Evolutionary conservation across 2,888 invertebrate genomes (phyloP).

Genomic region (Sphecodes monilicornis): DNA sequence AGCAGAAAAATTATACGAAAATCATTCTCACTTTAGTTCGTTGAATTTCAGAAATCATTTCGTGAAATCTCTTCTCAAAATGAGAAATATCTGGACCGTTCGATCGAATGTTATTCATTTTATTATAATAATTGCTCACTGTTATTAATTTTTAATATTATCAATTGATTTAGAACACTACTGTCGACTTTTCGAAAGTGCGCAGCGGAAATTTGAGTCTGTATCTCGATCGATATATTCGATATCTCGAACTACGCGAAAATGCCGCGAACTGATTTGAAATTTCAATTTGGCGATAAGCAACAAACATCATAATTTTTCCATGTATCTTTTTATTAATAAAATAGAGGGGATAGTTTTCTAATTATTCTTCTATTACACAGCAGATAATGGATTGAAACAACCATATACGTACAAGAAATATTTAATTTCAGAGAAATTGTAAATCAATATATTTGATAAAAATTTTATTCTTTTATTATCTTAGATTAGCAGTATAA

Average conservation of each 20-base stretch:
- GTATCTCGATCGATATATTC: constrained; percentile 19
- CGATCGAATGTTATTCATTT: constrained; percentile 35
- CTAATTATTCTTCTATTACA: neutral
- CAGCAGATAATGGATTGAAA: neutral
- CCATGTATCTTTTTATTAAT: neutral
- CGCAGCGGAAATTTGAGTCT: neutral
- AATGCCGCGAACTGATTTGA: neutral
- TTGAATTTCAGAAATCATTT: constrained; percentile 75
- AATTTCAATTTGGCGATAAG: neutral
- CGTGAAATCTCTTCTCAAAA: constrained; percentile 74
- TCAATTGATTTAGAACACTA: neutral
- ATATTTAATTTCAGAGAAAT: neutral
- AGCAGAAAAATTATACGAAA: neutral
- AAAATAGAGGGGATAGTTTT: neutral
- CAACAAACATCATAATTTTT: neutral
- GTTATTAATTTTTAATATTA: neutral
- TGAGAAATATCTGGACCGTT: constrained; percentile 62
- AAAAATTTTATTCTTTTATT: constrained; percentile 11
- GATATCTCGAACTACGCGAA: constrained; percentile 8
- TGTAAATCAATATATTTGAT: neutral
- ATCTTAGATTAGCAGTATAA: constrained; percentile 17
- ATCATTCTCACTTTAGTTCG: constrained; percentile 72
- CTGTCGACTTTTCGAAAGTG: neutral
- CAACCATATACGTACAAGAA: neutral
- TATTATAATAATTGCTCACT: neutral